Base-by-base conservation (phyloP, 1,140 invertebrate species). In the Brachionus sp. region DNA sequence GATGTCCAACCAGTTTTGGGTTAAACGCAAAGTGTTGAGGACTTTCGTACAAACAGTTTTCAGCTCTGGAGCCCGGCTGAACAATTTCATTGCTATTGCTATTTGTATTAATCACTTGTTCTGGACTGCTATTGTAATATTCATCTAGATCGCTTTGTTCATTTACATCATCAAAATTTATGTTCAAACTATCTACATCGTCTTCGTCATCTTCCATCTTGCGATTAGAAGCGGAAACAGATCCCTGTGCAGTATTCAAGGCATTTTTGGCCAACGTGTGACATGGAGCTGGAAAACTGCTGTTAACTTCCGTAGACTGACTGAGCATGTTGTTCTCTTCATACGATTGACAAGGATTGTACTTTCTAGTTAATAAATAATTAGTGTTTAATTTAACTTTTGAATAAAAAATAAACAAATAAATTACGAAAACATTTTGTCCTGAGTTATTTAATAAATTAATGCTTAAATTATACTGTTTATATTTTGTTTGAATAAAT, bases 151-250 rank as follows among this genome's bases (percentile, higher is more conserved):
- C 70, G 16, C 70, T 75, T 25, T 75, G 70, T 10, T 75, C 70
- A 75, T 75, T 75, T 44, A 75, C 70, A 33, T 75, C 70, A 25
- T 75, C 70, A 75, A 75, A 75, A 46, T 75, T 75, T 46, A 75
- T 46, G 42, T 75, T 75, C 23, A 75, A 46, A 46, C 70, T 75
- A 46, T 75, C 70, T 75, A 46, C 70, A 75, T 75, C 70, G n/a
- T 75, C 70, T 46, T 75, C 70, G 23, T 75, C 70, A 7, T 75
- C 70, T 7, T 75, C 70, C 19, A 75, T 75, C 12, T 75, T 75
- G 19, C 42, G 50, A 57, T 23, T 23, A 5, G 50, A 1, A 9
- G 50, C 50, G 19, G 16, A 19, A n/a, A 23, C 50, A 19, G 16
- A 23, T 19, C 50, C 50, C 9, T 57, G 50, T 7, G n/a, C 19